Evolutionary conservation across 2,113 vertebrate genomes (phyloP).

Genomic region (Ptilorrhoa leucosticta): DNA sequence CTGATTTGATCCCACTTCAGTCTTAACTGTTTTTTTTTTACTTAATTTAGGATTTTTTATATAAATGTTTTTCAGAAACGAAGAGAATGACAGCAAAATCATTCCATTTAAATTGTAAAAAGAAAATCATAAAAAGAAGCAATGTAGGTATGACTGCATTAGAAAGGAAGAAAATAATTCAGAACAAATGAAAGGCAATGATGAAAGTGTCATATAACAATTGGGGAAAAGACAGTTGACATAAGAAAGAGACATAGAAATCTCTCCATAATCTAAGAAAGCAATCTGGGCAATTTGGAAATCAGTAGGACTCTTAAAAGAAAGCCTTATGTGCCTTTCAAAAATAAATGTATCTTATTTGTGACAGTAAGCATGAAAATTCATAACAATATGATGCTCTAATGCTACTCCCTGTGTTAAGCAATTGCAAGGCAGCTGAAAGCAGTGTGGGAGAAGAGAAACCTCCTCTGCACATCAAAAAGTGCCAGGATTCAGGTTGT

Average conservation of each 20-base stretch:
- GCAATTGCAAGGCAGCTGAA: not conserved
- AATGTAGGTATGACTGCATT: not conserved
- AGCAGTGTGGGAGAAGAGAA: not conserved
- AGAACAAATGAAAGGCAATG: not conserved
- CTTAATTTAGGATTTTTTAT: not conserved
- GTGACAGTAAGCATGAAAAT: not conserved
- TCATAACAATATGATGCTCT: not conserved
- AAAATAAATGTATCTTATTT: not conserved
- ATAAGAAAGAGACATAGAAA: not conserved
- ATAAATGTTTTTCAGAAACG: not conserved
- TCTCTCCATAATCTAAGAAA: not conserved
- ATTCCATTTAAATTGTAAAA: not conserved
- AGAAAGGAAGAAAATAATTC: not conserved
- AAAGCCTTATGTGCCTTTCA: not conserved
- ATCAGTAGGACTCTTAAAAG: not conserved
- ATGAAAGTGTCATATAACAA: not conserved
- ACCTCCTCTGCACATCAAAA: conserved; percentile 1
- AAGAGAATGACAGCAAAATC: not conserved
- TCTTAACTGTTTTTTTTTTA: not conserved
- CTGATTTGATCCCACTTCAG: not conserved
- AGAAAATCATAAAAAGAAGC: not conserved
- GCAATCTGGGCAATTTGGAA: not conserved
- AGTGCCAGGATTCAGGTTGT: conserved; percentile 11
- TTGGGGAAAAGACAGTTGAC: not conserved
- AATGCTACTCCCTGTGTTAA: not conserved